Evolutionary conservation across 35 echinoderm and acorn worm genomes (phyloP), one percentile per base, ranked within the genome.

Genomic region (Hemicentrotus pulcherrimus): DNA sequence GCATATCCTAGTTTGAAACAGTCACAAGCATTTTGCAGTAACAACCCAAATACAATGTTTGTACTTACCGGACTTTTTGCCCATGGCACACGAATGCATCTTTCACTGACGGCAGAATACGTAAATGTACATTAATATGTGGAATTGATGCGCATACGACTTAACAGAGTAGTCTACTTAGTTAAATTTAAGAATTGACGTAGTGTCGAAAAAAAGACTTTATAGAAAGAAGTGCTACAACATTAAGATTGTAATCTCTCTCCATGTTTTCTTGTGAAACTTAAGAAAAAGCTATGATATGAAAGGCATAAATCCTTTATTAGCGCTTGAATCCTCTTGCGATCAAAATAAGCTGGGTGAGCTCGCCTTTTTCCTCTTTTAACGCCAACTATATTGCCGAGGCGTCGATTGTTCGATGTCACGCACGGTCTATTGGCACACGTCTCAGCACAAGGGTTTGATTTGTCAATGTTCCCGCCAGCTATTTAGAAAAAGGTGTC

Each of bases 401-500:
- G 28, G 65, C 65, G 65, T 28, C 28, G 65, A 78, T 78, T 78
- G 65, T 78, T 78, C 22, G 65, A 78, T 78, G 65, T 78, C 65
- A 78, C 65, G 65, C 65, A 28, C 65, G 65, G 19, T 78, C 0
- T 78, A 78, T 78, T 78, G 65, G 65, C 65, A 78, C 6, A 78
- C 65, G 22, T 78, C 65, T 28, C 28, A 78, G 22, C 5, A 28
- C 19, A n/a, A 78, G 65, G 65, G 65, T n/a, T 78, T 78, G 22
- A 78, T 78, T n/a, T 78, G 65, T 78, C 65, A 78, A 6, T n/a
- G 65, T 78, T 78, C 65, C 65, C 65, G 65, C 65, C 19, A 78
- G 65, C 22, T 78, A 78, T 78, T 78, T 78, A 78, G 65, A 78
- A 78, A 41, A 78, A 78, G 65, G 65, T 78, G 65, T 78, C 65